Base-by-base conservation (phyloP, 2,888 invertebrate genomes). In the Diarsia rubi region DNA sequence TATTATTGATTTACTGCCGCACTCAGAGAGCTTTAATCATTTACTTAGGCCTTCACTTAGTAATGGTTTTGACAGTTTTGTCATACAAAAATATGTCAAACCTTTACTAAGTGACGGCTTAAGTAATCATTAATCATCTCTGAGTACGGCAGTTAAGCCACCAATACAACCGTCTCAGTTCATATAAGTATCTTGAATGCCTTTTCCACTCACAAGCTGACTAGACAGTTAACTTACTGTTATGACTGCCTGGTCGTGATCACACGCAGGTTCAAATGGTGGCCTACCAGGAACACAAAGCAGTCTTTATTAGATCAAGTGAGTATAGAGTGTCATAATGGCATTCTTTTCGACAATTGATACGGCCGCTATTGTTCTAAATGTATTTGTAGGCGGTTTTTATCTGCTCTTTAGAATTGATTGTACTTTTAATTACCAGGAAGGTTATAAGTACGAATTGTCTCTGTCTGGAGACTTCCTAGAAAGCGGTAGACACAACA, bases 321-420 rank as follows among this genome's bases (percentile, higher is more conserved):
- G 78, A 73, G 81, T 82, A 82, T 87, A 86, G 44, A 82, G 75
- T 89, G 83, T 79, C 89, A 88, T 86, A 86, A 89, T 87, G 85
- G 78, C 84, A 88, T 90, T 88, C 88, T 88, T 86, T 87, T 87
- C 44, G 77, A 79, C 82, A 88, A 84, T 82, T 87, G 88, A 86
- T 85, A 83, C 74, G 69, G 12, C 73, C 63, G 62, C 79, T 73
- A 84, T 86, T 88, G 87, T 89, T 85, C 68, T 65, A 63, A 69
- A 70, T 73, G 78, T 78, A 54, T 49, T 27, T 52, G 80, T 79
- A 82, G 80, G 69, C 84, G 73, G 75, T 80, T 78, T 52, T 75
- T 72, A 81, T 72, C 76, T 78, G 65, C n/a, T 74, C 67, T 79
- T 73, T 68, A 68, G 57, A 70, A 74, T 69, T 68, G 31, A 16